Evolutionary conservation across 1,140 invertebrate species (phyloP).

Genomic region (Bombus waltoni): DNA sequence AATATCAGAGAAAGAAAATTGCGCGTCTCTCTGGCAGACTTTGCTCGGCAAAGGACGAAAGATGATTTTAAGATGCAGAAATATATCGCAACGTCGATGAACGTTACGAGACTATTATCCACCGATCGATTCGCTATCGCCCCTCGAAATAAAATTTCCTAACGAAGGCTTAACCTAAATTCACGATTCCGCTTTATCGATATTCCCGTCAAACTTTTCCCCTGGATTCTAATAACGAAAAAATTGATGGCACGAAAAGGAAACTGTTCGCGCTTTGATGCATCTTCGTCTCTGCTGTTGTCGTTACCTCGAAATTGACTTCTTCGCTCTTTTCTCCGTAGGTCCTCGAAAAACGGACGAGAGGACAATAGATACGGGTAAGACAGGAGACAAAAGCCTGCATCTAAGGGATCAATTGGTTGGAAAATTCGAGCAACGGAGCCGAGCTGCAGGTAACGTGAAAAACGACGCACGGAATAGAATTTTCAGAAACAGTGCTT

Average conservation of each 20-base stretch:
- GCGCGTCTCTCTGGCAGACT: background rate
- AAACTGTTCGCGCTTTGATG: background rate
- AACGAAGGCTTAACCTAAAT: background rate
- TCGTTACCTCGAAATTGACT: background rate
- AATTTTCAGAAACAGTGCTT: slow-evolving; percentile 5
- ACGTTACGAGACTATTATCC: background rate
- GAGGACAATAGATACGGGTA: no score
- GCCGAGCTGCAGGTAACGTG: slow-evolving; percentile 1
- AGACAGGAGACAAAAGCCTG: background rate
- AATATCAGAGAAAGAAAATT: background rate
- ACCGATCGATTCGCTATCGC: background rate
- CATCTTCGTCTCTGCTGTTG: background rate
- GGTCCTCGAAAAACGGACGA: background rate
- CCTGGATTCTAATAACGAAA: background rate
- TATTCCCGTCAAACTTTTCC: background rate
- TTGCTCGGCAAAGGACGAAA: background rate
- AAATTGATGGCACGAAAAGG: background rate
- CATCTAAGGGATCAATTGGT: slow-evolving; percentile 1
- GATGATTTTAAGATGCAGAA: background rate
- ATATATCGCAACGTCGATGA: background rate
- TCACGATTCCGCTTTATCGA: background rate
- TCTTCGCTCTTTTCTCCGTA: background rate
- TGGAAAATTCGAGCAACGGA: slow-evolving; percentile 28
- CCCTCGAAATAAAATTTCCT: background rate
- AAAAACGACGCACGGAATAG: slow-evolving; percentile 17